These are phyloP conservation scores for Misgurnus mizolepis DNA, from an alignment of 2,113 vertebrate species.

Conservation along the genomic window DNA sequence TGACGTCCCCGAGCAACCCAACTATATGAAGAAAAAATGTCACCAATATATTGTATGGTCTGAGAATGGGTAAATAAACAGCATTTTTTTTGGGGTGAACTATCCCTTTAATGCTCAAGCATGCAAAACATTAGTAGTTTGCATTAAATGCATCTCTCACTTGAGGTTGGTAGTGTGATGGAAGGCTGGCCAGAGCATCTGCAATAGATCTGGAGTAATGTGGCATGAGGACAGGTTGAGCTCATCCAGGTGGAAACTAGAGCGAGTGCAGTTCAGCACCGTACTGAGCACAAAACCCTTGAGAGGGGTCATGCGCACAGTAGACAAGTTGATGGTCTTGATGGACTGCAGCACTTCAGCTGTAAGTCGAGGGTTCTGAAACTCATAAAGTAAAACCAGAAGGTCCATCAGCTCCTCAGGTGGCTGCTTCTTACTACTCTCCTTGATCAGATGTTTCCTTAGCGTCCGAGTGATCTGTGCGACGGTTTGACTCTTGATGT, in stretches of 20 bases:
- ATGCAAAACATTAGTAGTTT: constrained; percentile 5
- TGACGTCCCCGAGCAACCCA: too few relatives aligned
- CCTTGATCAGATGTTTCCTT: constrained; percentile 82
- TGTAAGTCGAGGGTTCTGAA: constrained; percentile 90
- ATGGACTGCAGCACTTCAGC: constrained; percentile 85
- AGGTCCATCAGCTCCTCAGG: constrained; percentile 91
- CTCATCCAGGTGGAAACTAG: constrained; percentile 78
- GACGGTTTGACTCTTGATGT: constrained; percentile 88
- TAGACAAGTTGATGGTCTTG: constrained; percentile 76
- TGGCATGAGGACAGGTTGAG: constrained; percentile 90
- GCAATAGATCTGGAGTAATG: constrained; percentile 77
- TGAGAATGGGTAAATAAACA: too few relatives aligned
- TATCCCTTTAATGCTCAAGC: not conserved
- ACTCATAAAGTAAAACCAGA: constrained; percentile 92
- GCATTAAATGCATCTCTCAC: constrained; percentile 73
- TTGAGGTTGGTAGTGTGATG: constrained; percentile 81
- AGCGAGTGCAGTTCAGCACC: constrained; percentile 78
- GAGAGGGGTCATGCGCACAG: constrained; percentile 87
- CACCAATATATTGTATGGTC: too few relatives aligned
- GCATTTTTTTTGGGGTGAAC: too few relatives aligned
- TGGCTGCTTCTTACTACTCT: constrained; percentile 79
- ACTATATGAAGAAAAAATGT: too few relatives aligned
- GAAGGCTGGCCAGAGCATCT: constrained; percentile 81
- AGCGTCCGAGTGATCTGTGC: constrained; percentile 86
- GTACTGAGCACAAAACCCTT: constrained; percentile 87